Evolutionary conservation across 1,140 invertebrate species (phyloP).

Genomic region (Ceratitis capitata): DNA sequence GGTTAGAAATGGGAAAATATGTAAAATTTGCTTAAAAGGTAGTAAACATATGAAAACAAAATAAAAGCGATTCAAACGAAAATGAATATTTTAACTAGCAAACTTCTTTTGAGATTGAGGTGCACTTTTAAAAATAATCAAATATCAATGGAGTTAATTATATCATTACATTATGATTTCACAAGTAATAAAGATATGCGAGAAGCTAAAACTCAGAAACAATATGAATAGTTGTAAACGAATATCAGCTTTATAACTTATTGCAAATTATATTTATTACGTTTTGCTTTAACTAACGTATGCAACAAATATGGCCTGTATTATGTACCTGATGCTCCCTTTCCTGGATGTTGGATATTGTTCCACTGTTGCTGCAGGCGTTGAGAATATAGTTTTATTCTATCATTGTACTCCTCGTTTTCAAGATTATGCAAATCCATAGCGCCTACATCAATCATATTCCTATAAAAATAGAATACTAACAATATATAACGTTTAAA

Average conservation of each 20-base stretch:
- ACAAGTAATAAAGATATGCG: too few species aligned
- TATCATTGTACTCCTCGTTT: constrained; percentile 82
- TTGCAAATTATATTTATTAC: too few species aligned
- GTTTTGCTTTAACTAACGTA: too few species aligned
- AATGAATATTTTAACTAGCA: not conserved
- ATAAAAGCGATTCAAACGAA: not conserved
- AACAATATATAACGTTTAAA: too few species aligned
- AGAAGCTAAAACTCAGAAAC: too few species aligned
- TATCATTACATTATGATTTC: too few species aligned
- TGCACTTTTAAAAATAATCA: too few species aligned
- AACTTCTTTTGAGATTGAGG: not conserved
- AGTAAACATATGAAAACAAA: not conserved
- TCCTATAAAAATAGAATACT: constrained; percentile 69
- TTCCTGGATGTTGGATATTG: constrained; percentile 57
- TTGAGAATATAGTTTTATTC: constrained; percentile 76
- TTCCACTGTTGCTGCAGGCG: constrained; percentile 69
- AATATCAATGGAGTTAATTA: too few species aligned
- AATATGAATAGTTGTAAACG: too few species aligned
- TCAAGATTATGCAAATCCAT: constrained; percentile 80
- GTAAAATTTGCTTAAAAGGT: not conserved
- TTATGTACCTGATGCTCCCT: constrained; percentile 12
- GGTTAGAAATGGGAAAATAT: constrained; percentile 26
- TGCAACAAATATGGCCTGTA: too few species aligned
- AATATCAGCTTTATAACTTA: too few species aligned
- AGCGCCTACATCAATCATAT: constrained; percentile 85